Conservation (phyloP, 2,888 invertebrate species). For the Serripes groenlandicus region DNA sequence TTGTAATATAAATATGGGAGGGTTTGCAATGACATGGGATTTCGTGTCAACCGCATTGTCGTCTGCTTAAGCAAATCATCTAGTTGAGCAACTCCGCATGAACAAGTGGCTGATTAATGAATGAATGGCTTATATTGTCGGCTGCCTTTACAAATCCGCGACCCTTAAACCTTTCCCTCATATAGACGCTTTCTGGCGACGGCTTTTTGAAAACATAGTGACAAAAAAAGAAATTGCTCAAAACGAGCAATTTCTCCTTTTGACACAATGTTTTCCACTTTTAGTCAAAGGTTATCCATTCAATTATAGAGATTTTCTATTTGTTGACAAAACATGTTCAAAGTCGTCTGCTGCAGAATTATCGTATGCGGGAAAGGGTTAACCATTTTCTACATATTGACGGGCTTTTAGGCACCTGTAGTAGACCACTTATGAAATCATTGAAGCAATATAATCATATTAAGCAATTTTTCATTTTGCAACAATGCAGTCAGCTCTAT, state of each 20-base stretch:
- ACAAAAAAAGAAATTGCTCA: not conserved
- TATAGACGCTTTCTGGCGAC: not conserved
- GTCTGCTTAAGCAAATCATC: too few relatives aligned
- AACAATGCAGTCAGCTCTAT: not conserved
- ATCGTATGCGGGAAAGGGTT: too few relatives aligned
- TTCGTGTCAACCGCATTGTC: too few relatives aligned
- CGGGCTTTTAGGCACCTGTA: too few relatives aligned
- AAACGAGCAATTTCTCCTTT: not conserved
- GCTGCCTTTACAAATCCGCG: too few relatives aligned
- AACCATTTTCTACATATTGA: too few relatives aligned
- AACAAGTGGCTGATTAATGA: slow-evolving; percentile 12
- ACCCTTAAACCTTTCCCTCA: not conserved
- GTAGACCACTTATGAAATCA: too few relatives aligned
- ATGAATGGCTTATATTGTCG: slow-evolving; percentile 14
- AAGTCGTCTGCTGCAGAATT: too few relatives aligned
- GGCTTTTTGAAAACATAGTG: not conserved
- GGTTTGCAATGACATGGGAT: not conserved
- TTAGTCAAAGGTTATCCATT: too few relatives aligned
- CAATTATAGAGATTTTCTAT: too few relatives aligned
- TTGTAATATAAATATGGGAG: too few relatives aligned
- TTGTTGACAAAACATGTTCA: too few relatives aligned
- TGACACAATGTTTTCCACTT: not conserved
- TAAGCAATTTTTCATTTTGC: not conserved
- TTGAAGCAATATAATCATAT: not conserved
- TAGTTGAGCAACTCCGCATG: not conserved